phyloP scores from a whole-genome alignment of 2,888 invertebrate genomes.

The Syrista parreyssii region DNA sequence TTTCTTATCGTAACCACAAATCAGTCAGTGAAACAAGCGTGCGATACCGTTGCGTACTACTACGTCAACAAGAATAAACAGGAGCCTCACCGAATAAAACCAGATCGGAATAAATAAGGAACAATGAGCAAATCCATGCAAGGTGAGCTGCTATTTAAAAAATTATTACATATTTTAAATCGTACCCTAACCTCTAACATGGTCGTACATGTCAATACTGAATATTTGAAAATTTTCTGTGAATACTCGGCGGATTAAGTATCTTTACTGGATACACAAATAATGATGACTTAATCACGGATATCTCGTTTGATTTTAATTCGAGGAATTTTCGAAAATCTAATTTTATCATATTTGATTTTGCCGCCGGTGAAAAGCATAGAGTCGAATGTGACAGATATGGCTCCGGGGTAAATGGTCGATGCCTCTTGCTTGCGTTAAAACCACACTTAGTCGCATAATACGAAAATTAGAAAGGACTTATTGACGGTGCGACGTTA shows the following conservation, averaged over 20 bases:
- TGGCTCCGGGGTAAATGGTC: constrained; percentile 2
- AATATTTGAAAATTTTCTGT: not conserved
- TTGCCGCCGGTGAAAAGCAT: not conserved
- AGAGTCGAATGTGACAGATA: not conserved
- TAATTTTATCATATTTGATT: not conserved
- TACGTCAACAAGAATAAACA: not conserved
- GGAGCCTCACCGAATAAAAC: not conserved
- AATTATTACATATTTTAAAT: not conserved
- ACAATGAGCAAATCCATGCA: constrained; percentile 57
- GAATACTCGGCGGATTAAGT: not conserved
- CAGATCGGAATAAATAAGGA: not conserved
- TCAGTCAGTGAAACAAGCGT: not conserved
- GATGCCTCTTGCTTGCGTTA: not conserved
- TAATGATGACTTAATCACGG: not conserved
- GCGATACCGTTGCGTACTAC: not conserved
- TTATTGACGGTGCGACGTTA: not conserved
- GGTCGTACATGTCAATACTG: not conserved
- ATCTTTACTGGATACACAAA: not conserved
- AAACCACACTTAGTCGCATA: not conserved
- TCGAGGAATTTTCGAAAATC: not conserved
- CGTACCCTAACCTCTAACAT: not conserved
- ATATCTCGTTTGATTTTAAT: not conserved
- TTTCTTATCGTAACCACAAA: not conserved
- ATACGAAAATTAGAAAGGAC: constrained; percentile 12
- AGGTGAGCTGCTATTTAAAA: constrained; percentile 44